Evolutionary conservation across 2,888 invertebrate species (phyloP).

Genomic region (Xanthia togata): DNA sequence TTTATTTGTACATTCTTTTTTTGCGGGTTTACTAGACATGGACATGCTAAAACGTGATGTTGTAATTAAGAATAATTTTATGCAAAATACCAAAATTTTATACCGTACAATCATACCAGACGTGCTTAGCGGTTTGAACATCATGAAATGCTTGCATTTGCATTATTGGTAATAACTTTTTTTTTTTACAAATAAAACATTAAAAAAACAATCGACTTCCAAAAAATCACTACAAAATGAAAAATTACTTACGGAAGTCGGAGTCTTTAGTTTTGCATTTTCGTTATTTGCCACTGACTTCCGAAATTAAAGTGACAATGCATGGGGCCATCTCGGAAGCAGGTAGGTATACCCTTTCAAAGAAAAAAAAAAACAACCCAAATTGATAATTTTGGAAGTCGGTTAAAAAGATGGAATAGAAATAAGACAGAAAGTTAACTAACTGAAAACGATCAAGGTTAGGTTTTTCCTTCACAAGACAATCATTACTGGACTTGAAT

Average conservation of each 20-base stretch:
- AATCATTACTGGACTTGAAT: constrained; percentile 9
- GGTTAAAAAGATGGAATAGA: background rate
- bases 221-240: too few species aligned
- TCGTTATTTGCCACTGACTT: too few species aligned
- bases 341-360: too few species aligned
- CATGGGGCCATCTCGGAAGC: too few species aligned
- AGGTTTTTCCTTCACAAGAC: constrained; percentile 4
- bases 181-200: too few species aligned
- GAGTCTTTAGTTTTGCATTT: too few species aligned
- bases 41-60: constrained; percentile 56
- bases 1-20: constrained; percentile 63
- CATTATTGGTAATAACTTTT: too few species aligned
- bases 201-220: too few species aligned
- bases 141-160: constrained; percentile 14
- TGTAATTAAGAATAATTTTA: constrained; percentile 57
- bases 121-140: constrained; percentile 5
- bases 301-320: too few species aligned
- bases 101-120: constrained; percentile 20
- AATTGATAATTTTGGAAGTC: too few species aligned
- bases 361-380: too few species aligned
- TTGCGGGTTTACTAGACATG: constrained; percentile 48
- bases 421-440: background rate
- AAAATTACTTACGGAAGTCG: too few species aligned
- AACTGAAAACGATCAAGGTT: background rate
- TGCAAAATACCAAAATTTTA: constrained; percentile 49